These are phyloP conservation scores for Cynocephalus volans DNA, from an alignment of 2,113 vertebrate species.

Conservation along the genomic window DNA sequence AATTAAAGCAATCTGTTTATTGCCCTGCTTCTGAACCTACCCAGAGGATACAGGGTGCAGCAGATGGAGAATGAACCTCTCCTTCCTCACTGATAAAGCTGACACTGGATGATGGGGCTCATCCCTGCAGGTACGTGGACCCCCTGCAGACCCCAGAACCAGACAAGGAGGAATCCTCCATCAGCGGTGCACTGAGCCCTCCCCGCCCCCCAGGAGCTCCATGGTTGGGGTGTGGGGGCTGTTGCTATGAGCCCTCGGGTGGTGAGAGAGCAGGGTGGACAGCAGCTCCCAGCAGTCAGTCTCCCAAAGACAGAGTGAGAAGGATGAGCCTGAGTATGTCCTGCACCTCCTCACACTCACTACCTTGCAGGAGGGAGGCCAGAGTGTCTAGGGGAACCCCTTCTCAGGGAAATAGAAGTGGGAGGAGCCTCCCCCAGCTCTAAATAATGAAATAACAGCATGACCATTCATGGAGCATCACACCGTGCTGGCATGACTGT, in stretches of 20 bases:
- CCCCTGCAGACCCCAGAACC: background rate
- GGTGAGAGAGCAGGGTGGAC: background rate
- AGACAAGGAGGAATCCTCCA: background rate
- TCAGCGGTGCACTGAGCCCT: no score
- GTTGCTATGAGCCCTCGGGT: background rate
- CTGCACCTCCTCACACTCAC: background rate
- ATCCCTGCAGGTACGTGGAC: background rate
- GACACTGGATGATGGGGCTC: background rate
- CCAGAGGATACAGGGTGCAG: background rate
- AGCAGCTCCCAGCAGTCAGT: background rate
- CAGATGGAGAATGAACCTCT: background rate
- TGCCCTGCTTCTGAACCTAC: background rate
- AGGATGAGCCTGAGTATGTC: fast-evolving
- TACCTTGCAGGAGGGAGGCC: background rate
- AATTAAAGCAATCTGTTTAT: background rate
- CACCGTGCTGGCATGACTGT: background rate
- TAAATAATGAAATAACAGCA: background rate
- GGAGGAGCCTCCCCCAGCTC: background rate
- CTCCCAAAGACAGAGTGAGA: background rate
- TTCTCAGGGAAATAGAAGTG: background rate
- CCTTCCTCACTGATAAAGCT: background rate
- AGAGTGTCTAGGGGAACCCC: background rate
- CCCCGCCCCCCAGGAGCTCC: no score
- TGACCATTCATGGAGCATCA: fast-evolving
- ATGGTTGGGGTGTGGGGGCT: background rate